Conservation (phyloP, 2,113 vertebrate genomes). For the Fregata magnificens region DNA sequence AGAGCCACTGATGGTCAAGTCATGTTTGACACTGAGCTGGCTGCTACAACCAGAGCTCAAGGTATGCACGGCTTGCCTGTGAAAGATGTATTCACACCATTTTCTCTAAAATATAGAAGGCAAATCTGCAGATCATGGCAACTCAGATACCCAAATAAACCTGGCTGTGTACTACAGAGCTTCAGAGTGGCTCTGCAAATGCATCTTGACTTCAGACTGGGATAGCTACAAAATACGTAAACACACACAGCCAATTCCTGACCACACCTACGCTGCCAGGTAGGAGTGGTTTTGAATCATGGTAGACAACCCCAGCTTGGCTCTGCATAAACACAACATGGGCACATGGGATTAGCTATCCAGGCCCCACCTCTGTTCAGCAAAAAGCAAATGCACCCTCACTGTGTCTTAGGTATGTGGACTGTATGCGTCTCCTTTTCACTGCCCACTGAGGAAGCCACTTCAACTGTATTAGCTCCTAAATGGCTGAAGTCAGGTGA, state of each 20-base stretch:
- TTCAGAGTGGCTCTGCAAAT: neutral
- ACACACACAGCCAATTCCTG: neutral
- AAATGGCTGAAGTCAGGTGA: neutral
- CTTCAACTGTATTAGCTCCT: neutral
- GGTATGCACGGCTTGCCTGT: neutral
- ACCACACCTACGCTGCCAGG: neutral
- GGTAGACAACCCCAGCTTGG: accelerated
- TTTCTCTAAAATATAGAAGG: neutral
- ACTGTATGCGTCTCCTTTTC: neutral
- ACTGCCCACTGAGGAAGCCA: neutral
- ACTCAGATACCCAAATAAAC: neutral
- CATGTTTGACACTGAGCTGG: neutral
- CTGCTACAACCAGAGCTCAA: neutral
- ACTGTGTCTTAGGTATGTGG: accelerated
- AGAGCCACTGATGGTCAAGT: neutral
- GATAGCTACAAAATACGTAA: neutral
- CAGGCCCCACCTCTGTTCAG: neutral
- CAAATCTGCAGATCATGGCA: neutral
- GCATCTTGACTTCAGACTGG: neutral
- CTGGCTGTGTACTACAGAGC: no score
- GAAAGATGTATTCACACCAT: neutral
- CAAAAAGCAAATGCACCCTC: neutral
- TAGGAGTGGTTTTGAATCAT: neutral
- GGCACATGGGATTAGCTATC: neutral
- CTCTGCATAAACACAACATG: neutral